Evolutionary conservation across 2,888 invertebrate species (phyloP), one percentile per base, ranked within the genome.

Genomic region (Ryuthela nishihirai): DNA sequence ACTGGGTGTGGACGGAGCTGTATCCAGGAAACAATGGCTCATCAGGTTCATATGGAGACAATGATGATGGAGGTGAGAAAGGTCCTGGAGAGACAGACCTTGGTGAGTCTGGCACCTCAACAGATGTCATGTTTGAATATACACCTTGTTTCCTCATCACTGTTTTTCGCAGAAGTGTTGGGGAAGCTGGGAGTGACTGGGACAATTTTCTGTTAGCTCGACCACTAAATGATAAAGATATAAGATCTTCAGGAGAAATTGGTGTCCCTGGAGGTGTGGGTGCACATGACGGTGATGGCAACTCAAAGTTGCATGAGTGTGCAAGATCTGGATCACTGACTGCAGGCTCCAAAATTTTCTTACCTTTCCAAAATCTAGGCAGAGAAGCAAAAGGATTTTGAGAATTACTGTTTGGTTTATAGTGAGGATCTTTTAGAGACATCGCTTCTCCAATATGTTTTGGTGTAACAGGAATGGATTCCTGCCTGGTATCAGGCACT

Each of bases 371-470:
- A 74, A 85, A 83, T 68, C 85, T 83, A 68, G 83, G 83, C 43
- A 89, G 79, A 7, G 86, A 80, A 54, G 85, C 81, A 71, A 87
- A 87, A 1, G 87, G 86, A 75, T 87, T 87, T 80, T 81, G 45
- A 71, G 72, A 55, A 24, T 47, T 52, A 26, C 46, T 62, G 25
- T 56, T 54, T 23, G 75, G 74, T 9, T 68, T 68, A 64, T 75
- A 75, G 62, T 72, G 72, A n/a, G 71, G 71, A 64, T 75, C 75
- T 44, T 72, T 71, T 36, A 70, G 65, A 45, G 89, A 85, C 85
- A 92, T 92, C 61, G 87, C 85, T 75, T 88, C 87, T 45, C 88
- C 89, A 7, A 89, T 83, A 67, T 84, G 71, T 58, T 75, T 83
- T 54, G 82, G 81, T 50, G 84, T 79, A 34, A 78, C 61, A 20